phyloP scores from a whole-genome alignment of 2,113 vertebrate genomes.

The Labeo catla region DNA sequence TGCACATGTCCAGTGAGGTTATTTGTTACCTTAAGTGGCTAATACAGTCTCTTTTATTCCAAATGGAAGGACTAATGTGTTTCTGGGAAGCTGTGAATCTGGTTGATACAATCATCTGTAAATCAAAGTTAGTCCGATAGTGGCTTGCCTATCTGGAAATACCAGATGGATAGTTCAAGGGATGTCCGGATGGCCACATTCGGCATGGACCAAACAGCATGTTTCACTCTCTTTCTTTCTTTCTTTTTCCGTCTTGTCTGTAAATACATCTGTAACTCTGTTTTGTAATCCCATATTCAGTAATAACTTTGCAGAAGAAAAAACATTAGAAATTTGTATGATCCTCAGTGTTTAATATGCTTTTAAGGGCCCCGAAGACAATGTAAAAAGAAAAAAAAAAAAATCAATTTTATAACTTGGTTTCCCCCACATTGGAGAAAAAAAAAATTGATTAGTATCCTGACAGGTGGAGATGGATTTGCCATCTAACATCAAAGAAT shows the following conservation, averaged over 20 bases:
- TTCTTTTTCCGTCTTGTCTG: too few species aligned
- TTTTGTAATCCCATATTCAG: background rate
- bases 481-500: slow-evolving; percentile 13
- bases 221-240: too few species aligned
- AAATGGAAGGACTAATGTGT: background rate
- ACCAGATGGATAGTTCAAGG: background rate
- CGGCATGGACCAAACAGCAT: background rate
- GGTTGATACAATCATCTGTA: background rate
- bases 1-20: background rate
- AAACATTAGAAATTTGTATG: background rate
- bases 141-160: background rate
- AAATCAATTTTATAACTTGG: background rate
- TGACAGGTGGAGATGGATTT: slow-evolving; percentile 20
- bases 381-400: background rate
- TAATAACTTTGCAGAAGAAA: background rate
- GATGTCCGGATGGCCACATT: background rate
- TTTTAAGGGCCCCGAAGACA: background rate
- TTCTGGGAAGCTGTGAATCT: background rate
- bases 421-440: background rate
- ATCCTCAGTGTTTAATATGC: slow-evolving; percentile 4
- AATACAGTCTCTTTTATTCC: background rate
- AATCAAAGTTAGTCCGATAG: background rate
- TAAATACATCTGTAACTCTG: background rate
- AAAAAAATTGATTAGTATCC: slow-evolving; percentile 37
- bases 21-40: background rate